These are phyloP conservation scores for Axis porcinus DNA, from an alignment of 2,113 vertebrate species.

Conservation along the genomic window DNA sequence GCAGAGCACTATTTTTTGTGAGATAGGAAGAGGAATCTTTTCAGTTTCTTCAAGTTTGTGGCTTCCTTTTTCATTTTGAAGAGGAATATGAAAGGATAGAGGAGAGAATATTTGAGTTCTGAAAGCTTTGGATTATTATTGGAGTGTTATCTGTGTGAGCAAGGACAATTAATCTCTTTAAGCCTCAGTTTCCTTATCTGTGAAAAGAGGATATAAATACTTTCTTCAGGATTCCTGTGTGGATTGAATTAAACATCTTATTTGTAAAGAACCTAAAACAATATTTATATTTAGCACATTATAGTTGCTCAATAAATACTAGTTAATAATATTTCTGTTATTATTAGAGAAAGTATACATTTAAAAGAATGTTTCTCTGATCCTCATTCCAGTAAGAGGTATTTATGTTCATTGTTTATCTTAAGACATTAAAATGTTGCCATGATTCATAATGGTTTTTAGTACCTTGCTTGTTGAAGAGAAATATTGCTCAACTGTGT, in stretches of 20 bases:
- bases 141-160: neutral
- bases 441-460: neutral
- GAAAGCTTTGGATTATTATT: neutral
- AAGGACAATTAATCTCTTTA: neutral
- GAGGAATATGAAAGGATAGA: neutral
- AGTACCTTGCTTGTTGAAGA: neutral
- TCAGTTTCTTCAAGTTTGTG: constrained; percentile 17
- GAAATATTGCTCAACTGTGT: neutral
- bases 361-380: constrained; percentile 16
- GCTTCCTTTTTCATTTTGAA: constrained; percentile 32
- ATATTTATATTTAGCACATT: neutral
- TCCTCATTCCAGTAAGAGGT: neutral
- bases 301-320: neutral
- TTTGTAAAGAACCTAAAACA: neutral
- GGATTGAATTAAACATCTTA: neutral
- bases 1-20: constrained; percentile 10
- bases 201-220: neutral
- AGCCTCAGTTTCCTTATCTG: neutral
- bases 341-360: constrained; percentile 16
- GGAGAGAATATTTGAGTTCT: neutral
- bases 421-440: constrained; percentile 8
- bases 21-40: neutral
- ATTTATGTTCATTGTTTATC: constrained; percentile 19
- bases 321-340: neutral
- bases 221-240: neutral